Evolutionary conservation across 2,888 invertebrate genomes (phyloP).

Genomic region (Ennomos fuscantarius): DNA sequence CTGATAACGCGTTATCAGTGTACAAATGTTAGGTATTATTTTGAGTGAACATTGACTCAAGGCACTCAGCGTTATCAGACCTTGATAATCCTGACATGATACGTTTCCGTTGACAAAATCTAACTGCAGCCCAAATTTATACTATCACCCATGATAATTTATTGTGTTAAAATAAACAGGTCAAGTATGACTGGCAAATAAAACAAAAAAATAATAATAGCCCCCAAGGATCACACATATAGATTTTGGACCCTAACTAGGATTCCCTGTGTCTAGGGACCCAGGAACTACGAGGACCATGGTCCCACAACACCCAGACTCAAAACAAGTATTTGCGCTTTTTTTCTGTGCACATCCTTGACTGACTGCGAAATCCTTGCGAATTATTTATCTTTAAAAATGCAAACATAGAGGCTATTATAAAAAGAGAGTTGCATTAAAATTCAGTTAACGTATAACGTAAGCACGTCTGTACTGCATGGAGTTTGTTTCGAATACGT

Average conservation of each 20-base stretch:
- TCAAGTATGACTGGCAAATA: not conserved
- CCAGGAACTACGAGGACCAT: too few species aligned
- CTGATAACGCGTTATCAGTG: constrained; percentile 66
- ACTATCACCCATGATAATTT: constrained; percentile 10
- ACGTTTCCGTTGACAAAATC: constrained; percentile 55
- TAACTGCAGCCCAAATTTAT: constrained; percentile 25
- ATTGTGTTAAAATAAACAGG: not conserved
- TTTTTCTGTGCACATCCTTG: too few species aligned
- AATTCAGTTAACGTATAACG: not conserved
- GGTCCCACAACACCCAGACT: too few species aligned
- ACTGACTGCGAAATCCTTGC: not conserved
- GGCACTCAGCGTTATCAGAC: constrained; percentile 62
- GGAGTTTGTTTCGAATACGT: not conserved
- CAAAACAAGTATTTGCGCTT: too few species aligned
- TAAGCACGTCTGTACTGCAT: too few species aligned
- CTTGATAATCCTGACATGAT: constrained; percentile 61
- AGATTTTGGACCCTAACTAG: too few species aligned
- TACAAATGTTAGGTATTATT: constrained; percentile 75
- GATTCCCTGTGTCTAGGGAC: too few species aligned
- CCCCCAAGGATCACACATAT: too few species aligned
- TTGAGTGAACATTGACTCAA: constrained; percentile 77
- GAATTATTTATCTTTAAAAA: not conserved
- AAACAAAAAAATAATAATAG: too few species aligned
- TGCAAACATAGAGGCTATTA: not conserved
- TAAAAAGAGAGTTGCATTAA: not conserved